Evolutionary conservation across 2,888 invertebrate species (phyloP).

Genomic region (Drosophila emarginata): DNA sequence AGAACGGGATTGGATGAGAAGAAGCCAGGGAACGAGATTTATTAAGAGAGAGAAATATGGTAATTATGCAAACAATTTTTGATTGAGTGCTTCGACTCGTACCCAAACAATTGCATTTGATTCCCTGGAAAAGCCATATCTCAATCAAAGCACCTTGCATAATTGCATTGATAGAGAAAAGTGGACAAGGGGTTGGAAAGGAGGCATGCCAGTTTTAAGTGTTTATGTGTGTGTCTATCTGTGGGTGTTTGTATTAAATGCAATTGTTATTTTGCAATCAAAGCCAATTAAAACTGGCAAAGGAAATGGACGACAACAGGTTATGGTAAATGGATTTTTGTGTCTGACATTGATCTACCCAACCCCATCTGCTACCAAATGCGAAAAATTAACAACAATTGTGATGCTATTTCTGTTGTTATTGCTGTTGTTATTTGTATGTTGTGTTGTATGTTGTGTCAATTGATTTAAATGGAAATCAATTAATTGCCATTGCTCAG

Average conservation of each 20-base stretch:
- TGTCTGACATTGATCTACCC: conserved; percentile 49
- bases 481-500: conserved; percentile 58
- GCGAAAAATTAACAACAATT: conserved; percentile 50
- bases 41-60: conserved; percentile 4
- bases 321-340: conserved; percentile 60
- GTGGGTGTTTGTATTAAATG: conserved; percentile 45
- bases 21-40: not conserved
- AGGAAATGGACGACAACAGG: conserved; percentile 33
- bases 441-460: conserved; percentile 17
- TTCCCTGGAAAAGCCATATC: conserved; percentile 3
- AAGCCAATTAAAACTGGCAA: conserved; percentile 66
- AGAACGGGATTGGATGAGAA: not conserved
- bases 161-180: conserved; percentile 21
- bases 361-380: conserved; percentile 11
- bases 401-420: conserved; percentile 20
- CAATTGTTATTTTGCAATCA: conserved; percentile 68
- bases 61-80: conserved; percentile 34
- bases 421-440: not conserved
- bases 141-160: conserved; percentile 11
- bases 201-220: not conserved
- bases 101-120: not conserved
- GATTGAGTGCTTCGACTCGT: conserved; percentile 18
- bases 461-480: conserved; percentile 70
- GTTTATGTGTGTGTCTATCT: not conserved
- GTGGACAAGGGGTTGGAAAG: not conserved